Conservation (phyloP, 1,140 invertebrate genomes). For the Lasioglossum baleicum region DNA sequence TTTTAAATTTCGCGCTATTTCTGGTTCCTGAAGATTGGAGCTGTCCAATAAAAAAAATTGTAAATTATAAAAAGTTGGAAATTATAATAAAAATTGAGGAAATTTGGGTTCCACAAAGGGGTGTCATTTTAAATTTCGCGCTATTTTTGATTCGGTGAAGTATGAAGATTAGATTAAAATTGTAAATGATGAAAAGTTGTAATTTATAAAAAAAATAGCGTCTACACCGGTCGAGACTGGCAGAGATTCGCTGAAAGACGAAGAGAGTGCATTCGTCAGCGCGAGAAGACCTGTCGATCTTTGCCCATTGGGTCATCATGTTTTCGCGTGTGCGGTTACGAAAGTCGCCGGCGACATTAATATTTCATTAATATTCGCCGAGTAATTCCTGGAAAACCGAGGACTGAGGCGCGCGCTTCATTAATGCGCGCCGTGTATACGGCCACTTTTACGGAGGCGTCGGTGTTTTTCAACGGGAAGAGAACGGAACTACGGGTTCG, state of each 20-base stretch:
- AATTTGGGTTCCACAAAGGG: too few relatives aligned
- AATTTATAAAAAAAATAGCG: too few relatives aligned
- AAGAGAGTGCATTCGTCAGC: neutral
- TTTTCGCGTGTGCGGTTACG: slow-evolving; percentile 44
- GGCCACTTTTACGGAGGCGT: slow-evolving; percentile 23
- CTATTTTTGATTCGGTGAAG: too few relatives aligned
- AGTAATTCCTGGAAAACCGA: slow-evolving; percentile 32
- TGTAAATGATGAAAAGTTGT: too few relatives aligned
- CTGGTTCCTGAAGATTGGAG: too few relatives aligned
- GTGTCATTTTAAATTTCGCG: too few relatives aligned
- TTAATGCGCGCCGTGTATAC: slow-evolving; percentile 33
- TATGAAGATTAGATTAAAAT: too few relatives aligned
- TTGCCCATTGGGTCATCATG: slow-evolving; percentile 42
- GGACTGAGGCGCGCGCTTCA: slow-evolving; percentile 3
- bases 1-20: too few relatives aligned
- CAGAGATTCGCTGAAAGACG: neutral
- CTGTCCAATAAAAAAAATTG: too few relatives aligned
- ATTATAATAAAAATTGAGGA: too few relatives aligned
- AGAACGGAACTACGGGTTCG: neutral
- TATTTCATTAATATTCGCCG: slow-evolving; percentile 47
- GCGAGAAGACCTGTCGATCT: slow-evolving; percentile 23
- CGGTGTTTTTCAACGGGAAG: slow-evolving; percentile 20
- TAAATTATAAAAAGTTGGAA: too few relatives aligned
- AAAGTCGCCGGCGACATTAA: slow-evolving; percentile 41
- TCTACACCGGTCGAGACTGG: too few relatives aligned